Base-by-base conservation (phyloP, 2,797 vertebrate species). In the Pterois miles region DNA sequence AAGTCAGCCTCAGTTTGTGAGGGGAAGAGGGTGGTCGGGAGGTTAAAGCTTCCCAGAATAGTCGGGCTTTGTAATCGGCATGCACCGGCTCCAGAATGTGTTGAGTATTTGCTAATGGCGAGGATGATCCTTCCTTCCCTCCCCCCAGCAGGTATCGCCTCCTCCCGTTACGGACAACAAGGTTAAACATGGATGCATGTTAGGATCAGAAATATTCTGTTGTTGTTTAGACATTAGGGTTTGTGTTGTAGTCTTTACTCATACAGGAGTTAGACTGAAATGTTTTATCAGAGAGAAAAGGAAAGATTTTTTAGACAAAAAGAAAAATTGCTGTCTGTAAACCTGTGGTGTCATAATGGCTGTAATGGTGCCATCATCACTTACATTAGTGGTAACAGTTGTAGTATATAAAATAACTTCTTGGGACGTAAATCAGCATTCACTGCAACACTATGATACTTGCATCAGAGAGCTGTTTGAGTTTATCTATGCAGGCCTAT, bases 1-100 rank as follows among this genome's bases (percentile, higher is more conserved):
- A 74, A 82, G 67, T 34, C 78, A 27, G 81, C 63, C 78, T 78
- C 68, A 53, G 70, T 78, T 87, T 78, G 78, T 67, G 65, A 29
- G 65, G 83, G 67, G 65, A 72, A 65, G 59, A 83, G 58, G 53
- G 69, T 25, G 63, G 48, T 54, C 8, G 7, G 56, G 82, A 86
- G 81, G 81, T 79, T 62, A 68, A 33, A 63, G 74, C 78, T 74
- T 87, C 88, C 87, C 81, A 86, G 86, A 90, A 91, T 83, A 90
- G 85, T 71, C 58, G 80, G 69, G 81, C 86, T 89, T 87, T 86
- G 82, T 86, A 82, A 81, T 71, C 34, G 27, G 78, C 57, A 70
- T 52, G 69, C 67, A 60, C 25, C 16, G 12, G 75, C 77, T 75
- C 13, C 76, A 63, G 74, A 73, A 76, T 70, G 81, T 36, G 76